Base-by-base conservation (phyloP, 2,888 invertebrate genomes). In the Macrosoma leucophasiata region DNA sequence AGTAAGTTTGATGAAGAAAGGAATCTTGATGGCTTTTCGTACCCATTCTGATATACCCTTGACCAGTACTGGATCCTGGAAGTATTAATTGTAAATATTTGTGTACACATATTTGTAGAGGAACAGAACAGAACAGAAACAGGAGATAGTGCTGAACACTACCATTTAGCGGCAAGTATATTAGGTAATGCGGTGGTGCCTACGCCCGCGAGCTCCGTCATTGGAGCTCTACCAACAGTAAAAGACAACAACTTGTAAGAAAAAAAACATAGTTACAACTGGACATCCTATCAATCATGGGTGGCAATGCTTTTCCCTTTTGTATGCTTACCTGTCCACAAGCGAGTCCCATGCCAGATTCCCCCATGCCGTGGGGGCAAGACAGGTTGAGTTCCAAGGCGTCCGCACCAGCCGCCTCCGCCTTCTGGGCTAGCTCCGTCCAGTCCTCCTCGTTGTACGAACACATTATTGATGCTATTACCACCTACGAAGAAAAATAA, bases 291-390 rank as follows among this genome's bases (percentile, higher is more conserved):
- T n/a, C n/a, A n/a, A n/a, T n/a, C n/a, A n/a, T n/a, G n/a, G n/a
- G n/a, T n/a, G n/a, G n/a, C n/a, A n/a, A n/a, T n/a, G n/a, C n/a
- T n/a, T n/a, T n/a, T n/a, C n/a, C n/a, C n/a, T n/a, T n/a, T n/a
- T n/a, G n/a, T n/a, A n/a, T n/a, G n/a, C 8, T 36, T 65, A 93
- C 94, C 87, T 98, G 97, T 36, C 98, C 98, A 73, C 98, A 98
- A 25, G 98, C 98, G 30, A 99, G 82, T 0, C 98, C 99, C 98
- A 99, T 98, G 21, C 98, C 98, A 7, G 93, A 90, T 68, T 98
- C 98, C 1, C 97, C 97, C 97, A 99, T 98, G 4, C 98, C 98
- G 72, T 99, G 98, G 0, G 98, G 98, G 69, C 99, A 98, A 0
- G 97, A 98, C 29, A 99, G 76, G 84, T 99, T 99, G 29, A 98